A percentile compares a stretch with the other conserved stretches of the same genome.
phyloP scores from a whole-genome alignment of 2,797 vertebrate genomes.

The Megalops cyprinoides region DNA sequence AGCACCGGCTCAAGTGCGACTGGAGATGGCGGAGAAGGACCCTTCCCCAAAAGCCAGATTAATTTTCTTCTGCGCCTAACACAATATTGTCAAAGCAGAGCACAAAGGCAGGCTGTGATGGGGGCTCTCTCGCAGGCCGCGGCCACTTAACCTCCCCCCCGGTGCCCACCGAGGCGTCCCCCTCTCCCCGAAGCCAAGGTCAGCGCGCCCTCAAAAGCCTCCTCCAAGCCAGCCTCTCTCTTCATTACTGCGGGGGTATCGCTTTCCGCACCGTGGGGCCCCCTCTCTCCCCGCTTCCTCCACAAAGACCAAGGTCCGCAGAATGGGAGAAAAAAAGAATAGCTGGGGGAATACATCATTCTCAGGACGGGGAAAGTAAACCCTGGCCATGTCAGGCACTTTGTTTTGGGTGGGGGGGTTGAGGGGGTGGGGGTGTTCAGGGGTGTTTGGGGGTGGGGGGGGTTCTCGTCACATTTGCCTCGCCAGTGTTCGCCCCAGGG shows the following conservation, averaged over 20 bases:
- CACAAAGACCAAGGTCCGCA: slow-evolving; percentile 56
- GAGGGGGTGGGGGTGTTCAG: too few relatives aligned
- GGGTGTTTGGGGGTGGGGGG: too few relatives aligned
- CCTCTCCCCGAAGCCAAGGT: slow-evolving; percentile 69
- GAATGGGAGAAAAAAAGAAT: slow-evolving; percentile 44
- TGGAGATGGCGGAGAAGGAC: slow-evolving; percentile 71
- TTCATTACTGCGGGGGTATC: slow-evolving; percentile 70
- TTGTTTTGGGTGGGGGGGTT: not conserved
- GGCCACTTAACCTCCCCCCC: slow-evolving; percentile 64
- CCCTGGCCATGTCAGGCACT: slow-evolving; percentile 40
- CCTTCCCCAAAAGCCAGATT: slow-evolving; percentile 72
- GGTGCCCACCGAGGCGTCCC: slow-evolving; percentile 45
- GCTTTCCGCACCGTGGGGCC: slow-evolving; percentile 56
- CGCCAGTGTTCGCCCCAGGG: not conserved
- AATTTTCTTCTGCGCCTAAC: slow-evolving; percentile 75
- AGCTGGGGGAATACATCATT: slow-evolving; percentile 44
- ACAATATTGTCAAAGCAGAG: slow-evolving; percentile 72
- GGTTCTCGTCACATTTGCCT: too few relatives aligned
- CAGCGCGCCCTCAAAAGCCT: slow-evolving; percentile 67
- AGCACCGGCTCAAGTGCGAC: slow-evolving; percentile 63
- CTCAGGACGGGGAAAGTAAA: slow-evolving; percentile 41
- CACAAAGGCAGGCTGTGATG: slow-evolving; percentile 58
- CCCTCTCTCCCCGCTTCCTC: slow-evolving; percentile 49
- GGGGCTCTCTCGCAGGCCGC: slow-evolving; percentile 30
- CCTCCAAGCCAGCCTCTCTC: slow-evolving; percentile 65